phyloP scores from a whole-genome alignment of 2,113 vertebrate species.

The Petrocephalus microphthalmus region DNA sequence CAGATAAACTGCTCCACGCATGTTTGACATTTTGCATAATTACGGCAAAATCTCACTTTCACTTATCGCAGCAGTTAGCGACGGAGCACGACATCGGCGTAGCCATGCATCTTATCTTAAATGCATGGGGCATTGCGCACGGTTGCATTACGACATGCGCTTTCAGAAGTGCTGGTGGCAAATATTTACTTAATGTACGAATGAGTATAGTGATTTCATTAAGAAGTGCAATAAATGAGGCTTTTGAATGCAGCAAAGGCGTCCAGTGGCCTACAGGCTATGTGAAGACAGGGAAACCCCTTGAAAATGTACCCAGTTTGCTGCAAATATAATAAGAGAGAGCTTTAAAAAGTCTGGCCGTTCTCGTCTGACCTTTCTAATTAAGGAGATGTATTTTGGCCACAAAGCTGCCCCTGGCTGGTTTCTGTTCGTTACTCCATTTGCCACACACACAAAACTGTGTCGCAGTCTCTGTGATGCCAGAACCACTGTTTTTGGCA shows the following conservation, averaged over 20 bases:
- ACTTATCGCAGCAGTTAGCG: background rate
- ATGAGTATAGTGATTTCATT: background rate
- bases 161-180: background rate
- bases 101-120: background rate
- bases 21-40: background rate
- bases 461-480: background rate
- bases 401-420: background rate
- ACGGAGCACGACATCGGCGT: background rate
- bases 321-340: background rate
- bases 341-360: background rate
- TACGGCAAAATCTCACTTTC: background rate
- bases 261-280: background rate
- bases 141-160: background rate
- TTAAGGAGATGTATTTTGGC: background rate
- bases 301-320: background rate
- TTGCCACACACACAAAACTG: background rate
- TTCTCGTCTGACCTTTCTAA: background rate
- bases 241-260: background rate
- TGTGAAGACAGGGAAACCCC: background rate
- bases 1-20: background rate
- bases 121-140: background rate
- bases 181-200: background rate
- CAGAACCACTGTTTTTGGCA: background rate
- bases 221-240: background rate
- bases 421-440: background rate